Percentiles rank a stretch among this genome's conserved stretches.
phyloP scores from a whole-genome alignment of 2,797 vertebrate genomes.

The Hippoglossus hippoglossus region DNA sequence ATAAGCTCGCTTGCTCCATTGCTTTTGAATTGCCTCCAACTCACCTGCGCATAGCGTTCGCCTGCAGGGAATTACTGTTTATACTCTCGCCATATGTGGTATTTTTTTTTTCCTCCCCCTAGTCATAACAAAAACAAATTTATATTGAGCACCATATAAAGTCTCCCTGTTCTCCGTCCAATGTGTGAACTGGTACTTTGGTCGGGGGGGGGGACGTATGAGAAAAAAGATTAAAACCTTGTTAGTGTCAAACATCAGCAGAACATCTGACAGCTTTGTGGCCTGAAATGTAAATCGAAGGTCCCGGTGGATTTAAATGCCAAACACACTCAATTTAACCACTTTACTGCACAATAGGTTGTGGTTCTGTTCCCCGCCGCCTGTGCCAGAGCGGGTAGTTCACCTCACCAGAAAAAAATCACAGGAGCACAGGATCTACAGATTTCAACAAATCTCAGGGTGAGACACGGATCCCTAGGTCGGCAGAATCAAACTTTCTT shows the following conservation, averaged over 20 bases:
- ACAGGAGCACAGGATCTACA: no score
- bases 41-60: conserved; percentile 63
- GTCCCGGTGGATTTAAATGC: conserved; percentile 20
- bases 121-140: conserved; percentile 45
- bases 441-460: background rate
- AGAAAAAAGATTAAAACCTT: conserved; percentile 56
- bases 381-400: background rate
- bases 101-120: background rate
- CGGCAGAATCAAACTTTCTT: no score
- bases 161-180: conserved; percentile 22
- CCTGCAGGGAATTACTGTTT: conserved; percentile 67
- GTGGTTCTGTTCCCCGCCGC: conserved; percentile 14
- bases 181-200: conserved; percentile 41
- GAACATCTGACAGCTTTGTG: conserved; percentile 49
- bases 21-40: conserved; percentile 75
- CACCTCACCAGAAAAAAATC: conserved; percentile 7
- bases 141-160: conserved; percentile 39
- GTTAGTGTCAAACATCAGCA: conserved; percentile 46
- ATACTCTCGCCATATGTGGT: conserved; percentile 58
- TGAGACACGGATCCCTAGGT: no score
- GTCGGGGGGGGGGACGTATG: conserved; percentile 5
- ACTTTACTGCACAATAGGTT: conserved; percentile 35
- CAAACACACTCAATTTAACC: conserved; percentile 38
- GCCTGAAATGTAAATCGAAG: conserved; percentile 52
- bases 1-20: conserved; percentile 67